phyloP scores from a whole-genome alignment of 2,113 vertebrate species.

The Castor canadensis region DNA sequence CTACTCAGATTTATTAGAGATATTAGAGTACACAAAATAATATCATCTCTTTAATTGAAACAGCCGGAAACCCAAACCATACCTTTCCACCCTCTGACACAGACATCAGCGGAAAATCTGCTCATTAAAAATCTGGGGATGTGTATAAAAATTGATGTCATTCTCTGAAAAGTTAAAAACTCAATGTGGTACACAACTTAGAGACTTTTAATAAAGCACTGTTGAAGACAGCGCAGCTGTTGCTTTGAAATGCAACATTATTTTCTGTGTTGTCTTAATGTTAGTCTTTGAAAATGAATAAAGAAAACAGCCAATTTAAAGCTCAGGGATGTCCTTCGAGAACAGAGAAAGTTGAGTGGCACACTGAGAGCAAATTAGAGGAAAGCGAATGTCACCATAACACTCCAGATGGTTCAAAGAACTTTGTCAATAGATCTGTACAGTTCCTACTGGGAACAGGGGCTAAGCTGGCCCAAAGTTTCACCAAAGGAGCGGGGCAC shows the following conservation, averaged over 20 bases:
- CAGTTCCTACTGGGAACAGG: background rate
- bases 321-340: conserved; percentile 58
- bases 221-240: conserved; percentile 59
- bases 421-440: background rate
- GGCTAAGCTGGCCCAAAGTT: background rate
- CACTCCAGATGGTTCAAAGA: conserved; percentile 60
- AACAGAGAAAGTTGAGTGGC: conserved; percentile 60
- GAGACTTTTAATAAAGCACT: conserved; percentile 70
- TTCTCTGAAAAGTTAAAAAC: conserved; percentile 60
- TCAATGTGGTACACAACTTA: conserved; percentile 59
- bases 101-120: conserved; percentile 42
- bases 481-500: background rate
- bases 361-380: conserved; percentile 64
- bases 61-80: conserved; percentile 54
- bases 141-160: conserved; percentile 19
- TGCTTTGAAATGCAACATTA: conserved; percentile 67
- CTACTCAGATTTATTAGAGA: conserved; percentile 74
- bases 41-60: conserved; percentile 72
- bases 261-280: conserved; percentile 64
- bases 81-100: conserved; percentile 57
- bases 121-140: conserved; percentile 73
- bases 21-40: conserved; percentile 67
- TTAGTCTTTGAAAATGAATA: conserved; percentile 71
- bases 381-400: conserved; percentile 40
- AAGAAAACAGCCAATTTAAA: conserved; percentile 73